Evolutionary conservation across 2,113 vertebrate species (phyloP).

Genomic region (Diglossa brunneiventris): DNA sequence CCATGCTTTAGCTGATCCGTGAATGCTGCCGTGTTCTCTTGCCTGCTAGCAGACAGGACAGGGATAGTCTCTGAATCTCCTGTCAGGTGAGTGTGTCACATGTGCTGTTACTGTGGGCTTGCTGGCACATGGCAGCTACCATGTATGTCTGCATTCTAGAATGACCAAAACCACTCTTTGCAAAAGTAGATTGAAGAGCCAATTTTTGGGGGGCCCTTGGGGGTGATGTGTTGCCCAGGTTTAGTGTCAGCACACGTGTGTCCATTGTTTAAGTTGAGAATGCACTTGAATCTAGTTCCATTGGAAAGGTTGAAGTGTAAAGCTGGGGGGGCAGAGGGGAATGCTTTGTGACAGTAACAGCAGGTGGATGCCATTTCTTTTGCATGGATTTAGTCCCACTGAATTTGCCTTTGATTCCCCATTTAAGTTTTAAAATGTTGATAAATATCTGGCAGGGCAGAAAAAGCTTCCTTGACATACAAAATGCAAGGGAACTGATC

Average conservation of each 20-base stretch:
- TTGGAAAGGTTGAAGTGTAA: not conserved
- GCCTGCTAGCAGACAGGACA: not conserved
- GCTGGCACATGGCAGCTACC: not conserved
- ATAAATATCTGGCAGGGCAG: not conserved
- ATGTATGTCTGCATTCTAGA: not conserved
- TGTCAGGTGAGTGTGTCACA: not conserved
- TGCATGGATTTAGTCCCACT: not conserved
- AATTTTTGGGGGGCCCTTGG: accelerated
- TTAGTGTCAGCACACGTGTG: not conserved
- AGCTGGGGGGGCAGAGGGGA: not conserved
- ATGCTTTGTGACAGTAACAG: not conserved
- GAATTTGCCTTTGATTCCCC: not conserved
- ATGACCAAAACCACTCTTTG: not conserved
- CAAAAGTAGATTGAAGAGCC: not conserved
- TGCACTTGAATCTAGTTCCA: not conserved
- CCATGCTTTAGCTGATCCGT: not conserved
- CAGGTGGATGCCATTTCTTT: not conserved
- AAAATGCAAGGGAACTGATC: not conserved
- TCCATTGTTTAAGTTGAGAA: not conserved
- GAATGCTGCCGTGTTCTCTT: not conserved
- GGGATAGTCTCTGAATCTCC: not conserved
- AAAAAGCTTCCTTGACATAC: not conserved
- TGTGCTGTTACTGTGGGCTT: not conserved
- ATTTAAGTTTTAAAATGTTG: not conserved
- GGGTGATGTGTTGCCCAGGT: not conserved